Evolutionary conservation across 2,113 vertebrate species (phyloP).

Genomic region (Cromileptes altivelis): DNA sequence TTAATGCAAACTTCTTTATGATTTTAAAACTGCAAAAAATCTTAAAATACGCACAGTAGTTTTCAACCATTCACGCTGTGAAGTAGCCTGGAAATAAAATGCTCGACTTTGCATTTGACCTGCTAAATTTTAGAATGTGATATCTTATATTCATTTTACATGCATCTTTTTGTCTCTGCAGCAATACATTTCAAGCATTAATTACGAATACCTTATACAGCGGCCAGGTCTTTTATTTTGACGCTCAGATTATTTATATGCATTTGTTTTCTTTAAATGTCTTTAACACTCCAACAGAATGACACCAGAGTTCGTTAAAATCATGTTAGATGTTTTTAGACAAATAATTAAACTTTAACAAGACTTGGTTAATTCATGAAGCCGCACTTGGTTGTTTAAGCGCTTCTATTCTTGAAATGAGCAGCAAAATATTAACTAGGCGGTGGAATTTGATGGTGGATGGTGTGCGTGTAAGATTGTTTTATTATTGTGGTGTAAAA

Average conservation of each 20-base stretch:
- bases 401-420: conserved; percentile 12
- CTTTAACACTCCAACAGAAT: neutral
- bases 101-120: neutral
- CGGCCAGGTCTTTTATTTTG: neutral
- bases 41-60: neutral
- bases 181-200: neutral
- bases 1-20: neutral
- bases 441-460: neutral
- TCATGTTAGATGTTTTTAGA: neutral
- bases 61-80: neutral
- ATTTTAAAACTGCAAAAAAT: neutral
- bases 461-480: neutral
- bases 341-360: neutral
- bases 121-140: neutral
- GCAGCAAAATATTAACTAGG: conserved; percentile 22
- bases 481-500: conserved; percentile 27
- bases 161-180: neutral
- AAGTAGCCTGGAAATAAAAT: neutral
- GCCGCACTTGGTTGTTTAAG: neutral
- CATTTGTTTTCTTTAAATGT: neutral
- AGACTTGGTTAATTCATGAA: neutral
- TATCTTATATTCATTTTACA: neutral
- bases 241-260: neutral
- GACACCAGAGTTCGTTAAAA: neutral
- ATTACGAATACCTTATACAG: neutral